Conservation (phyloP, 2,888 invertebrate genomes). For the Drosophila acutilabella region DNA sequence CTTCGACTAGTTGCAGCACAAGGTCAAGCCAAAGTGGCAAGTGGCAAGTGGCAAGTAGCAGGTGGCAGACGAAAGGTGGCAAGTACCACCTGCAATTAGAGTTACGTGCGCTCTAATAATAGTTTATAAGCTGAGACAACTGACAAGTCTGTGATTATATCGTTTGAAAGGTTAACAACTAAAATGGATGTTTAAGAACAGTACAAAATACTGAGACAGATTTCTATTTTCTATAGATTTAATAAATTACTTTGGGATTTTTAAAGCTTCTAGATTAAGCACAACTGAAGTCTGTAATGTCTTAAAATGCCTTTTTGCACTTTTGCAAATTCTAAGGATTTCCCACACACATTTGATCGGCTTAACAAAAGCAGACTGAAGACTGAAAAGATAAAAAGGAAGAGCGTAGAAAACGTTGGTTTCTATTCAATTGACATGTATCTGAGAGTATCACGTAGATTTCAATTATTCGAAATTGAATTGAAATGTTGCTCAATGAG, state of each 20-base stretch:
- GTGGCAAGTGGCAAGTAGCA: not conserved
- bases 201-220: not conserved
- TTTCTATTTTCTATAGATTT: too few species aligned
- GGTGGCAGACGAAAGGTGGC: not conserved
- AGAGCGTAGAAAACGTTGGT: not conserved
- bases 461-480: conserved; percentile 73
- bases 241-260: too few species aligned
- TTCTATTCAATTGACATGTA: conserved; percentile 17
- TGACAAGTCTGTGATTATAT: conserved; percentile 17
- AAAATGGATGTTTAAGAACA: too few species aligned
- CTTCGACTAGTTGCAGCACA: conserved; percentile 17
- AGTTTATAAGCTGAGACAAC: conserved; percentile 6
- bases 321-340: conserved; percentile 1
- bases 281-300: not conserved
- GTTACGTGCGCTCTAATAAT: conserved; percentile 21
- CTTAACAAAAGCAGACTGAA: not conserved
- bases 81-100: conserved; percentile 25
- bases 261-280: not conserved
- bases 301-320: not conserved
- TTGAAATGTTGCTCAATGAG: conserved; percentile 68
- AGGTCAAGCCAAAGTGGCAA: conserved; percentile 20
- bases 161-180: not conserved
- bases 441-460: conserved; percentile 31
- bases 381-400: not conserved
- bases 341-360: not conserved